Evolutionary conservation across 2,888 invertebrate genomes (phyloP).

Genomic region (Meandrusa payeni): DNA sequence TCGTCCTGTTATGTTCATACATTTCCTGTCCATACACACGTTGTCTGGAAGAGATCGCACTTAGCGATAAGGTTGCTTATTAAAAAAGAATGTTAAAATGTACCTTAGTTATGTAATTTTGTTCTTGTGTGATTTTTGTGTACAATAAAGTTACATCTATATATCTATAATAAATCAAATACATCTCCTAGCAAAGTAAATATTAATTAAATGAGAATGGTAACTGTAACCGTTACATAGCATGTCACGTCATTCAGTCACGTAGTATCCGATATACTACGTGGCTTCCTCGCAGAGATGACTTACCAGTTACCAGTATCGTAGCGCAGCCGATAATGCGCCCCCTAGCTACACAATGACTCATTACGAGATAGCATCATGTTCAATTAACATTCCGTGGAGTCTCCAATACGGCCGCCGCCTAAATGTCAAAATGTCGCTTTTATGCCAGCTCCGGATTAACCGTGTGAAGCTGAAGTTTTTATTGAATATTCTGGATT

Average conservation of each 20-base stretch:
- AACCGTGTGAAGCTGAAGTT: constrained; percentile 31
- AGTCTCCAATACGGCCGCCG: constrained; percentile 42
- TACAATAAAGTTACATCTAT: no score
- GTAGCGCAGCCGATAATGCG: constrained; percentile 47
- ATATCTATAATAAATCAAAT: no score
- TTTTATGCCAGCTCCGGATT: constrained; percentile 28
- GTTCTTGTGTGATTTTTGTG: no score
- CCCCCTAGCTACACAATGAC: constrained; percentile 58
- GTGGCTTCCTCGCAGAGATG: constrained; percentile 1
- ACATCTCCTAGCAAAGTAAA: no score
- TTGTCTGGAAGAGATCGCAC: no score
- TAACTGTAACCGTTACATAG: neutral
- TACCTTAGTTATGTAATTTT: no score
- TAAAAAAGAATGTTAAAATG: no score
- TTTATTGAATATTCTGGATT: constrained; percentile 1
- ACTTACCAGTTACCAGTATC: constrained; percentile 35
- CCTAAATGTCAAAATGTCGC: constrained; percentile 68
- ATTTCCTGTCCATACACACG: no score
- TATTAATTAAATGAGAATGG: constrained; percentile 3
- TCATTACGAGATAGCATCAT: constrained; percentile 70
- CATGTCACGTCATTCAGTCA: constrained; percentile 21
- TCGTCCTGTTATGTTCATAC: no score
- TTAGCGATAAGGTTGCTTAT: no score
- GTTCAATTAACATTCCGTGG: constrained; percentile 72
- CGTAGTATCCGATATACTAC: no score